Base-by-base conservation (phyloP, 2,113 vertebrate genomes). In the Chlorodrepanis virens region DNA sequence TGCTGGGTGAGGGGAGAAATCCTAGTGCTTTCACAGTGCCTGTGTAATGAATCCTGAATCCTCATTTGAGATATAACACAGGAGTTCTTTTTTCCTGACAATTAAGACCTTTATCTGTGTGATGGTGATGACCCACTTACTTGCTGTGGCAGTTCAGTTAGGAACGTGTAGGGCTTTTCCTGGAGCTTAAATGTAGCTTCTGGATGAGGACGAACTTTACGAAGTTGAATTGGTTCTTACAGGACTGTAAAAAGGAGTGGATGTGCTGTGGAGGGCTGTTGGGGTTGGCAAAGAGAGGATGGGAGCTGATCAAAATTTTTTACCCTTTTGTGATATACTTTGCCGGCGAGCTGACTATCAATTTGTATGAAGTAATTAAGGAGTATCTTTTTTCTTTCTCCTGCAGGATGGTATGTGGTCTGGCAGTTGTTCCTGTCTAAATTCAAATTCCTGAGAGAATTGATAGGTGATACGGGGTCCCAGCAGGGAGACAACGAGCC, bases 351-450 rank as follows among this genome's bases (percentile, higher is more conserved):
- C 20, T 54, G 65, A 31, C 21, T 47, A 1, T 31, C 5, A 10
- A 1, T 52, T 78, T 81, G 19, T 35, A 17, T 56, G 24, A 90
- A 88, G 60, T 90, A 67, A 95, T 74, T 81, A 33, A 97, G 63
- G 23, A 12, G 37, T 72, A 11, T 49, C 15, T 81, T 49, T 82
- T 57, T 78, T 57, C 70, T 95, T 90, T 96, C 44, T 96, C 50
- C 64, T 96, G 27, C 96, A 99, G 99, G 99, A 91, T 99, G 99
- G 99, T 99, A 99, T 87, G 99, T 99, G 90, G 99, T 99, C 83
- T 99, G 99, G 99, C 99, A 99, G 80, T 98, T 99, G 81, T 99
- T 99, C 97, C 93, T 99, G 93, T 99, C 99, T 47, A 99, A 99
- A 98, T 99, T 99, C 98, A 99, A 99, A 97, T 99, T 99, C 98